These are phyloP conservation scores for Muscidifurax raptorellus DNA, from an alignment of 1,140 invertebrate species.

Conservation along the genomic window DNA sequence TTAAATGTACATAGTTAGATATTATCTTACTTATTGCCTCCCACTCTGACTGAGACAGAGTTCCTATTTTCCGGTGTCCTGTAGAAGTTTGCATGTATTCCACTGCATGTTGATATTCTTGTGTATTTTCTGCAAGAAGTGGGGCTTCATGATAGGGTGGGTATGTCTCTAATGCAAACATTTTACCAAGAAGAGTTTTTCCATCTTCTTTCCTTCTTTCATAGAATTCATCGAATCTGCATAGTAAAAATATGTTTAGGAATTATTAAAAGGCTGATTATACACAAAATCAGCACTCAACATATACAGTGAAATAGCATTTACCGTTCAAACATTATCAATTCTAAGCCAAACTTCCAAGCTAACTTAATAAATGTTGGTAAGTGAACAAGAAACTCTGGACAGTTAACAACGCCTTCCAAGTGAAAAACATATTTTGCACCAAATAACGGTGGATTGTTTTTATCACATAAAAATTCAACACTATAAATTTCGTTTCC, in stretches of 20 bases:
- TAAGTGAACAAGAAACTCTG: slow-evolving; percentile 98
- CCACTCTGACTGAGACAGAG: slow-evolving; percentile 94
- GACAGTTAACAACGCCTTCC: slow-evolving; percentile 97
- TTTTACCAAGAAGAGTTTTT: slow-evolving; percentile 77
- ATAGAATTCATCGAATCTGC: slow-evolving; percentile 88
- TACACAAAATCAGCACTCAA: not conserved
- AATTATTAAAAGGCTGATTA: not conserved
- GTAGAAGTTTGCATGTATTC: slow-evolving; percentile 76
- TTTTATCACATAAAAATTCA: slow-evolving; percentile 84
- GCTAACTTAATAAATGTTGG: slow-evolving; percentile 90
- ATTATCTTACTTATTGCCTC: slow-evolving; percentile 89
- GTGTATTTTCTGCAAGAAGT: slow-evolving; percentile 77
- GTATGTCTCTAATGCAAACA: slow-evolving; percentile 83
- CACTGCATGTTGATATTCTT: slow-evolving; percentile 86
- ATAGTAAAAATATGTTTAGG: slow-evolving; percentile 41
- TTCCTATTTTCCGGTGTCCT: slow-evolving; percentile 80
- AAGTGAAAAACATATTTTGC: slow-evolving; percentile 97
- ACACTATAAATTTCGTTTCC: slow-evolving; percentile 93
- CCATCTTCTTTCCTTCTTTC: slow-evolving; percentile 76
- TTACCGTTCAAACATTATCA: slow-evolving; percentile 70
- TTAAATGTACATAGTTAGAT: slow-evolving; percentile 13
- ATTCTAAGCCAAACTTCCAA: slow-evolving; percentile 86
- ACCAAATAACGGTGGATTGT: slow-evolving; percentile 92
- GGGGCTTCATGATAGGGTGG: slow-evolving; percentile 75
- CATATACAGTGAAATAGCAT: not conserved